Conservation (phyloP, 2,888 invertebrate species). For the Drosophila formosana region DNA sequence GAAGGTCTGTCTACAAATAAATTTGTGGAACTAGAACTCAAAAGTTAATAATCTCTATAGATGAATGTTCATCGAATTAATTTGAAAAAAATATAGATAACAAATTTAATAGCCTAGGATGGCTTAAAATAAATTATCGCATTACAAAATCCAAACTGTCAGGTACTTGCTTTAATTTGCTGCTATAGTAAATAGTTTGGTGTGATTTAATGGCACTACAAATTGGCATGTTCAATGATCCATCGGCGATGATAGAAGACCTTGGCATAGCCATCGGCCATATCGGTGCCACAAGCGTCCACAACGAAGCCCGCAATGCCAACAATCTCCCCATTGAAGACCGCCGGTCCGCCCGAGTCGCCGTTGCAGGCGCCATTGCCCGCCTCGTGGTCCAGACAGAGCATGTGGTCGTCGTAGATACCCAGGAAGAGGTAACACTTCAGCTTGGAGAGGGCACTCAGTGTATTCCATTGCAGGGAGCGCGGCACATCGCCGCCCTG, state of each 20-base stretch:
- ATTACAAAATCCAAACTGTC: no score
- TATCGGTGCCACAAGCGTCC: slow-evolving; percentile 66
- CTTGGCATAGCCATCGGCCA: slow-evolving; percentile 75
- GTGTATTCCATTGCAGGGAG: slow-evolving; percentile 68
- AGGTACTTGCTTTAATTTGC: no score
- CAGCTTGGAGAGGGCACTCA: slow-evolving; percentile 54
- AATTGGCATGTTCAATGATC: slow-evolving; percentile 59
- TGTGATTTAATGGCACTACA: slow-evolving; percentile 22
- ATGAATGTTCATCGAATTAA: no score
- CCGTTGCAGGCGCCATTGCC: slow-evolving; percentile 79
- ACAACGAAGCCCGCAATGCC: slow-evolving; percentile 79
- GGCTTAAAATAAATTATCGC: no score
- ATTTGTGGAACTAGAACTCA: no score
- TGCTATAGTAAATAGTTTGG: no score
- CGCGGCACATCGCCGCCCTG: slow-evolving; percentile 64
- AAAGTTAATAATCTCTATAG: no score
- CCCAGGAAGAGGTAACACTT: slow-evolving; percentile 51
- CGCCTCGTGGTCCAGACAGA: slow-evolving; percentile 67
- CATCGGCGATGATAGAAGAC: slow-evolving; percentile 67
- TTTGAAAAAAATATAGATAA: no score
- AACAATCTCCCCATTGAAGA: slow-evolving; percentile 71
- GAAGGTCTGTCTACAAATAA: no score
- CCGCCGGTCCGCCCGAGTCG: slow-evolving; percentile 81
- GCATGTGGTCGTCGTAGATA: slow-evolving; percentile 45
- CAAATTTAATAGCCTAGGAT: no score